Evolutionary conservation across 2,797 vertebrate genomes (phyloP).

Genomic region (Anguilla marmorata): DNA sequence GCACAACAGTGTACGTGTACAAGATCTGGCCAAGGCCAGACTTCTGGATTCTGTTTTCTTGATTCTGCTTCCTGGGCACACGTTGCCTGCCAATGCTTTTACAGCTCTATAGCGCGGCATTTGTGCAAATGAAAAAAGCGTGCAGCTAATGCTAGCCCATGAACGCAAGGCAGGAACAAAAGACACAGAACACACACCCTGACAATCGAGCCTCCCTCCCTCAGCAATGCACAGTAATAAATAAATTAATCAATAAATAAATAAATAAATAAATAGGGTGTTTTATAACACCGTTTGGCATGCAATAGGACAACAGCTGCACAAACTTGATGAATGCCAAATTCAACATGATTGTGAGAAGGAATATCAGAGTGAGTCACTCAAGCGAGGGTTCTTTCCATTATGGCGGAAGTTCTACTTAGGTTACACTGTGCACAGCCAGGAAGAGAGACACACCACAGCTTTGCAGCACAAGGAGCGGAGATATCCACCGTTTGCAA

Average conservation of each 20-base stretch:
- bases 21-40: constrained; percentile 69
- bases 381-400: neutral
- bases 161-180: neutral
- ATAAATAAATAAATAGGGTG: neutral
- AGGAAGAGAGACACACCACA: neutral
- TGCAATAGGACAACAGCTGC: neutral
- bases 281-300: neutral
- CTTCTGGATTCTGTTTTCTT: constrained; percentile 76
- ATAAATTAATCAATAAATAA: neutral
- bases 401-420: neutral
- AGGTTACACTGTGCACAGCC: neutral
- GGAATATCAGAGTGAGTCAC: neutral
- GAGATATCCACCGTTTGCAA: neutral
- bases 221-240: neutral
- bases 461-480: neutral
- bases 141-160: constrained; percentile 33
- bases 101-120: constrained; percentile 70
- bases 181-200: constrained; percentile 14
- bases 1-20: constrained; percentile 62
- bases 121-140: constrained; percentile 72
- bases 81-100: constrained; percentile 69
- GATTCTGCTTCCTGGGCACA: constrained; percentile 58
- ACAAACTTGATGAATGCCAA: neutral
- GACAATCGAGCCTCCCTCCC: constrained; percentile 39
- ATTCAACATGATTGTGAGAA: neutral